Percentiles rank a stretch among this genome's conserved stretches.
These are phyloP conservation scores for Melanophora roralis DNA, from an alignment of 2,888 invertebrate species.

Conservation along the genomic window DNA sequence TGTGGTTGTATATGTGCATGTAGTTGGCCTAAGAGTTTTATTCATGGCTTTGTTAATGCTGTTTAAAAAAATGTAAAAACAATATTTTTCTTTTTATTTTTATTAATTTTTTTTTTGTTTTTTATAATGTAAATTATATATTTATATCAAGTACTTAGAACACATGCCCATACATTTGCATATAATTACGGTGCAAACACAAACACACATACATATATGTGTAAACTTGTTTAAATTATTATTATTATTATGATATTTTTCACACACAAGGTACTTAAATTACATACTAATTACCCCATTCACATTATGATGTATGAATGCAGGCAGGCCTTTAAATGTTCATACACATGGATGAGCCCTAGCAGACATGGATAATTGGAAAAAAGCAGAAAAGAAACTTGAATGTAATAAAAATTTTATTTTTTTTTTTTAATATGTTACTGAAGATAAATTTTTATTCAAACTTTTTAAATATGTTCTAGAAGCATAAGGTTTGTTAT, in stretches of 20 bases:
- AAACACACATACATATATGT: not conserved
- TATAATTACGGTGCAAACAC: too few species aligned
- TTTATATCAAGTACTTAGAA: too few species aligned
- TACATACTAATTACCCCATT: conserved; percentile 54
- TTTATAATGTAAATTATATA: conserved; percentile 32
- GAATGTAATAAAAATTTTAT: not conserved
- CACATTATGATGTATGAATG: conserved; percentile 10
- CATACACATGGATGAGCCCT: not conserved
- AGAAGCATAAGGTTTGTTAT: too few species aligned
- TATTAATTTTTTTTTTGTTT: conserved; percentile 11
- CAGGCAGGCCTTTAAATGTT: not conserved
- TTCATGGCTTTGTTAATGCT: not conserved
- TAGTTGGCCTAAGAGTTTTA: conserved; percentile 26
- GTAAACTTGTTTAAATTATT: conserved; percentile 16
- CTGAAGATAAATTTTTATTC: too few species aligned
- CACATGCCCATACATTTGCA: too few species aligned
- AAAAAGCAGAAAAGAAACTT: too few species aligned
- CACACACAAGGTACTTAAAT: conserved; percentile 48
- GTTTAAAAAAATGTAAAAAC: conserved; percentile 43
- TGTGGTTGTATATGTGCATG: too few species aligned
- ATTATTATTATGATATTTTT: conserved; percentile 39
- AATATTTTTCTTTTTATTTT: conserved; percentile 3
- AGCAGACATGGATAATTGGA: not conserved
- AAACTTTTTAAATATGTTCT: too few species aligned
- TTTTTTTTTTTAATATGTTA: too few species aligned